Percentiles rank a stretch among this genome's conserved stretches.
Evolutionary conservation across 1,140 invertebrate genomes (phyloP).

Genomic region (Camponotus floridanus): DNA sequence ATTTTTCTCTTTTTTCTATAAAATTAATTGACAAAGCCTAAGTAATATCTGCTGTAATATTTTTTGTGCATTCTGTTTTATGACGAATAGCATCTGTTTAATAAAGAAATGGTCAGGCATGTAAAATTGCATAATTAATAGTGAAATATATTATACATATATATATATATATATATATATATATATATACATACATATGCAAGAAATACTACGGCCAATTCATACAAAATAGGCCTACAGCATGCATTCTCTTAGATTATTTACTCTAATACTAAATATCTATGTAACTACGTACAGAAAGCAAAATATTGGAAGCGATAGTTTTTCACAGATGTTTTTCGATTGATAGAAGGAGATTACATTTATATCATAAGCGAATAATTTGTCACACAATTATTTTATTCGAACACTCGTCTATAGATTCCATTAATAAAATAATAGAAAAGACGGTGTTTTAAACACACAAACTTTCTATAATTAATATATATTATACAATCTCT

Average conservation of each 20-base stretch:
- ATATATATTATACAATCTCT: constrained; percentile 39
- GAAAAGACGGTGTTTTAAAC: not conserved
- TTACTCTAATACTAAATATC: constrained; percentile 37
- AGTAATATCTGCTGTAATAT: constrained; percentile 21
- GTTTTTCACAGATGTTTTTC: constrained; percentile 17
- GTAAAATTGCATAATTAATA: constrained; percentile 54
- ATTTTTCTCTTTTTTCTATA: constrained; percentile 13
- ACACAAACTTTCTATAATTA: constrained; percentile 29
- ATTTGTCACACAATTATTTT: constrained; percentile 1
- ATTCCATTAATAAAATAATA: constrained; percentile 8
- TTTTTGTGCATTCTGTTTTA: constrained; percentile 28
- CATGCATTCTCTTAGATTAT: constrained; percentile 58
- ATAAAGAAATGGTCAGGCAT: not conserved
- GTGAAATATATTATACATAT: not conserved
- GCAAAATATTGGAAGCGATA: constrained; percentile 23
- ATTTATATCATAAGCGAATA: not conserved
- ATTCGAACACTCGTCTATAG: not conserved
- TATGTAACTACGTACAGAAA: constrained; percentile 38
- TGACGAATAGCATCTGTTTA: not conserved
- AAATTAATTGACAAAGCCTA: constrained; percentile 48
- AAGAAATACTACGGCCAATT: constrained; percentile 27
- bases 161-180: no score
- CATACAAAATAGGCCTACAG: constrained; percentile 49
- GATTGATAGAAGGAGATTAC: not conserved
- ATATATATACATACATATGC: no score